Evolutionary conservation across 2,888 invertebrate species (phyloP).

Genomic region (Macrosiphum euphorbiae): DNA sequence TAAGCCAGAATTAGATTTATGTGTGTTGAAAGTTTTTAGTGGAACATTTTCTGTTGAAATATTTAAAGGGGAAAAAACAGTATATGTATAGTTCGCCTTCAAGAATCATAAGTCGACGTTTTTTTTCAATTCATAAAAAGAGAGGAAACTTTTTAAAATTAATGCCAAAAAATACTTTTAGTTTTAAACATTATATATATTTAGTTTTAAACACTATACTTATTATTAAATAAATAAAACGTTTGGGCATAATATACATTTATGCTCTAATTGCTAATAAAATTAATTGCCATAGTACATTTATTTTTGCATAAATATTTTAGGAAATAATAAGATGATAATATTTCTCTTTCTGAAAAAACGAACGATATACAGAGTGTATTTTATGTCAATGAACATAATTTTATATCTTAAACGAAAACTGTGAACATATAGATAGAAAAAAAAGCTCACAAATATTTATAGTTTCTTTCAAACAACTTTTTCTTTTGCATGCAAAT

Average conservation of each 20-base stretch:
- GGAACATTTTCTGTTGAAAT: background rate
- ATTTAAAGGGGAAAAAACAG: background rate
- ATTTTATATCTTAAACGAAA: background rate
- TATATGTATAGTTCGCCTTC: background rate
- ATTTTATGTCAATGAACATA: background rate
- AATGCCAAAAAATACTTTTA: background rate
- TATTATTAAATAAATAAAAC: background rate
- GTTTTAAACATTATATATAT: background rate
- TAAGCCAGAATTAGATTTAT: background rate
- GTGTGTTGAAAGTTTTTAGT: background rate
- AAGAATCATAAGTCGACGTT: background rate
- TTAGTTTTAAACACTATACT: background rate
- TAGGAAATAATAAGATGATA: background rate
- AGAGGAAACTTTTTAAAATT: background rate
- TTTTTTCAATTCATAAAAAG: background rate
- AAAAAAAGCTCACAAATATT: background rate
- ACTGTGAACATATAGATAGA: background rate
- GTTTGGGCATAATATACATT: background rate
- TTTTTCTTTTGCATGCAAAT: background rate
- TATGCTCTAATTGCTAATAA: background rate
- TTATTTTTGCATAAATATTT: background rate
- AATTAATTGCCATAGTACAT: background rate
- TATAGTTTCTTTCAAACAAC: background rate
- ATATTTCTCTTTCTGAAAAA: background rate
- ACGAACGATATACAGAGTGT: background rate